phyloP scores from a whole-genome alignment of 2,888 invertebrate genomes.

The Coecobrya sp. region DNA sequence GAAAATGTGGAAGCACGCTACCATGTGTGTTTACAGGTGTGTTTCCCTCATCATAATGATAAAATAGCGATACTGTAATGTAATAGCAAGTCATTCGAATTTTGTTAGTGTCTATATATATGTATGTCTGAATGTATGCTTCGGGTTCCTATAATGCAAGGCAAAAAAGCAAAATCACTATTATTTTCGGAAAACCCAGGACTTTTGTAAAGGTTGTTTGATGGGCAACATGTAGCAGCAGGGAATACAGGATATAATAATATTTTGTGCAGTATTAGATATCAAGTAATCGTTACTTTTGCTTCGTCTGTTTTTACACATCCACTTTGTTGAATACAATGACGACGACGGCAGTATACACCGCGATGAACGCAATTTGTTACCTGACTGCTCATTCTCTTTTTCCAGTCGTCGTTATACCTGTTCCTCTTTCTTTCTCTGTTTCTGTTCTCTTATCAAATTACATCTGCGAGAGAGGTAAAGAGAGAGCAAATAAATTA shows the following conservation, averaged over 20 bases:
- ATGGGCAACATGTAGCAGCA: background rate
- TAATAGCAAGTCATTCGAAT: slow-evolving; percentile 6
- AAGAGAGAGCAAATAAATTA: slow-evolving; percentile 61
- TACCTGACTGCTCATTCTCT: slow-evolving; percentile 49
- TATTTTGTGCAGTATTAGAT: background rate
- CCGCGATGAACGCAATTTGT: slow-evolving; percentile 41
- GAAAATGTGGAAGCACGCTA: background rate
- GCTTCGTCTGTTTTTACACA: background rate
- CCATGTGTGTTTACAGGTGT: slow-evolving; percentile 33
- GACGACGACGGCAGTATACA: background rate
- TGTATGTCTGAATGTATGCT: background rate
- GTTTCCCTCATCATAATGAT: background rate
- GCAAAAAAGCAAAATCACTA: background rate
- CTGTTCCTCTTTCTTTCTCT: slow-evolving; percentile 24
- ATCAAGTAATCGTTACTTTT: background rate
- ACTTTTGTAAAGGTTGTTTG: background rate
- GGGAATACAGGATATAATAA: background rate
- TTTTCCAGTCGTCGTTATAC: background rate
- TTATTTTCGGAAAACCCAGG: background rate
- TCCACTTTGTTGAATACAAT: background rate
- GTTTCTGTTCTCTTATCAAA: slow-evolving; percentile 55
- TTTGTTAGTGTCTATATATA: background rate
- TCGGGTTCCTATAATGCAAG: background rate
- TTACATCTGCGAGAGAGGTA: slow-evolving; percentile 54
- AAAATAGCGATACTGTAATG: background rate